Evolutionary conservation across 2,797 vertebrate genomes (phyloP).

Genomic region (Allobates femoralis): DNA sequence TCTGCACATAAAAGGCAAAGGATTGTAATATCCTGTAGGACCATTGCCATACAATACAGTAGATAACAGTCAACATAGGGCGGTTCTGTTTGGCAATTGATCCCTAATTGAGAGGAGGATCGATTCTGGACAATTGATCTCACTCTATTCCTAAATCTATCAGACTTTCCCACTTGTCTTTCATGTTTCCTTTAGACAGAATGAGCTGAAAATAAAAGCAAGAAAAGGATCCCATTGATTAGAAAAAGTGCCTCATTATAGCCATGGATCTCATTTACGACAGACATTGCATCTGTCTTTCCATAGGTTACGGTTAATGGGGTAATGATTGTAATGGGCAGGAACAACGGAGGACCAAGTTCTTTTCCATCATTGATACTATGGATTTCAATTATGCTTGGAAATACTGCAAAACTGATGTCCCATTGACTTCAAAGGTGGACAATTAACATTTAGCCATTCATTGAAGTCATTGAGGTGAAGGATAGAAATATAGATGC

Average conservation of each 20-base stretch:
- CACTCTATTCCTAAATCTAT: background rate
- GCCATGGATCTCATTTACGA: background rate
- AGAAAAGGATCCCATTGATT: background rate
- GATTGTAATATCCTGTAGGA: background rate
- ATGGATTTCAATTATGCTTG: background rate
- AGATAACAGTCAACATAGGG: background rate
- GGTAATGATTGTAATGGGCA: background rate
- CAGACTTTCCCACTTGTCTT: background rate
- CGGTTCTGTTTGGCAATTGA: background rate
- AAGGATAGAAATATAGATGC: background rate
- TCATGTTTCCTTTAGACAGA: background rate
- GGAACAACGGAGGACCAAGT: background rate
- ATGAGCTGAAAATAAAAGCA: background rate
- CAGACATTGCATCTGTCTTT: background rate
- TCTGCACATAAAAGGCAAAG: background rate
- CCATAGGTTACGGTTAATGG: background rate
- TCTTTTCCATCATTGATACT: background rate
- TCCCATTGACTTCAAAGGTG: background rate
- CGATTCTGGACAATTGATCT: background rate
- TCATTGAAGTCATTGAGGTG: background rate
- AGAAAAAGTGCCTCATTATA: background rate
- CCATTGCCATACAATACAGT: background rate
- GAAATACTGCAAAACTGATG: background rate
- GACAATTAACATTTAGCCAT: background rate
- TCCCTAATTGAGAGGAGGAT: background rate